These are phyloP conservation scores for Melieria picta DNA, from an alignment of 2,888 invertebrate species.

Conservation along the genomic window DNA sequence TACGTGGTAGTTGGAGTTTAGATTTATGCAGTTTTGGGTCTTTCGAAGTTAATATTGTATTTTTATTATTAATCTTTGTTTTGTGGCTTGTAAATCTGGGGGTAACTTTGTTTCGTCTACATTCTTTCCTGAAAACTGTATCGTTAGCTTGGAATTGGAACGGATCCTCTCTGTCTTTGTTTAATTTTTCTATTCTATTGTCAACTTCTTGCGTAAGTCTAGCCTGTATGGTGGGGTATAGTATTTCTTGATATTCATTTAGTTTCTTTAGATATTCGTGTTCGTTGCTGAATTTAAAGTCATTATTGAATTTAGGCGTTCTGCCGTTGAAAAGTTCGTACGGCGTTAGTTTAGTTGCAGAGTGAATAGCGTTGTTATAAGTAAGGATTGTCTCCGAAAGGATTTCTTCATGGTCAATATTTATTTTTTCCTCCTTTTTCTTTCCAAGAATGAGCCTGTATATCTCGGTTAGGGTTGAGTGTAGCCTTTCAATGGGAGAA, in stretches of 20 bases:
- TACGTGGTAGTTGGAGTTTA: too few relatives aligned
- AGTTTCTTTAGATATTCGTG: neutral
- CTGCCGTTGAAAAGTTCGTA: neutral
- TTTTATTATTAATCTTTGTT: too few relatives aligned
- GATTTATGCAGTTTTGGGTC: too few relatives aligned
- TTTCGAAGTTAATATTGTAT: too few relatives aligned
- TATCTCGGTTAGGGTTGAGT: neutral
- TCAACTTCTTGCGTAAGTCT: neutral
- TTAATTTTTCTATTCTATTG: neutral
- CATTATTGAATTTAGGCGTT: neutral
- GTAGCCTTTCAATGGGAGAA: neutral
- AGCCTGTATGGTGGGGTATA: neutral
- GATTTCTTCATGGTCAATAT: neutral
- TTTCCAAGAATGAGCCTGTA: neutral
- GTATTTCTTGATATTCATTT: neutral
- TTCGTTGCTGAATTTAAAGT: neutral
- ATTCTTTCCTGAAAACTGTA: too few relatives aligned
- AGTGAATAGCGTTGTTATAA: slow-evolving; percentile 5
- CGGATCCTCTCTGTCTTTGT: neutral
- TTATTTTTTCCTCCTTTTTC: neutral
- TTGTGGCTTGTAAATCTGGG: too few relatives aligned
- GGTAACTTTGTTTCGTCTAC: too few relatives aligned
- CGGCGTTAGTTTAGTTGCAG: neutral
- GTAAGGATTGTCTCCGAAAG: neutral
- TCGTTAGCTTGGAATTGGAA: too few relatives aligned